Percentiles rank a stretch among this genome's conserved stretches.
These are phyloP conservation scores for Luffia ferchaultella DNA, from an alignment of 2,888 invertebrate species.

Conservation along the genomic window DNA sequence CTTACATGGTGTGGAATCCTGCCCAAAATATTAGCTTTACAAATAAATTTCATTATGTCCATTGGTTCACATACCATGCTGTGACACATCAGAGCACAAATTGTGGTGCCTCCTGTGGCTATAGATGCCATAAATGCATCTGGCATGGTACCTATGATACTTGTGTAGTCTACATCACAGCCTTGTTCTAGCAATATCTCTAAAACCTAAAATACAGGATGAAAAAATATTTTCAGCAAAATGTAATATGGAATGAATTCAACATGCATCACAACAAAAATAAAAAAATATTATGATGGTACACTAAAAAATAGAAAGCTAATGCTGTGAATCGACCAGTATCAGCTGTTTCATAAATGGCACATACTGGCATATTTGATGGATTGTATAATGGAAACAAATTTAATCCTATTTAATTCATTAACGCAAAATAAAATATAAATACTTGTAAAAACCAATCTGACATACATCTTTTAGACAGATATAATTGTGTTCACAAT, in stretches of 20 bases:
- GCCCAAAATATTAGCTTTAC: slow-evolving; percentile 25
- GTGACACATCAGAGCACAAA: slow-evolving; percentile 37
- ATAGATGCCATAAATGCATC: slow-evolving; percentile 48
- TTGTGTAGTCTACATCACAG: slow-evolving; percentile 51
- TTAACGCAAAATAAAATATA: neutral
- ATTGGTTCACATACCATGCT: slow-evolving; percentile 47
- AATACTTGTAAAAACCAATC: neutral
- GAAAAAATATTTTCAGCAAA: no score
- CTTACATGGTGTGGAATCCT: slow-evolving; percentile 36
- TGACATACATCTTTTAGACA: slow-evolving; percentile 43
- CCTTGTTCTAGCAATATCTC: slow-evolving; percentile 41
- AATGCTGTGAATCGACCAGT: no score
- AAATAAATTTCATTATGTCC: slow-evolving; percentile 29
- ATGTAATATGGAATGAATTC: no score
- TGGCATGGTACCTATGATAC: slow-evolving; percentile 31
- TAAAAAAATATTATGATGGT: no score
- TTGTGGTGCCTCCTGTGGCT: slow-evolving; percentile 32
- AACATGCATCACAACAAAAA: no score
- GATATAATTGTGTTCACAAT: slow-evolving; percentile 27
- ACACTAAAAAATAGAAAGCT: no score
- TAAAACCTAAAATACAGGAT: slow-evolving; percentile 50
- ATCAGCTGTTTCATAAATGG: no score
- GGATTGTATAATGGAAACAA: no score
- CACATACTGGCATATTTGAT: no score
- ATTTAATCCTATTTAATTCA: no score